phyloP scores from a whole-genome alignment of 2,113 vertebrate genomes.

The Puntigrus tetrazona region DNA sequence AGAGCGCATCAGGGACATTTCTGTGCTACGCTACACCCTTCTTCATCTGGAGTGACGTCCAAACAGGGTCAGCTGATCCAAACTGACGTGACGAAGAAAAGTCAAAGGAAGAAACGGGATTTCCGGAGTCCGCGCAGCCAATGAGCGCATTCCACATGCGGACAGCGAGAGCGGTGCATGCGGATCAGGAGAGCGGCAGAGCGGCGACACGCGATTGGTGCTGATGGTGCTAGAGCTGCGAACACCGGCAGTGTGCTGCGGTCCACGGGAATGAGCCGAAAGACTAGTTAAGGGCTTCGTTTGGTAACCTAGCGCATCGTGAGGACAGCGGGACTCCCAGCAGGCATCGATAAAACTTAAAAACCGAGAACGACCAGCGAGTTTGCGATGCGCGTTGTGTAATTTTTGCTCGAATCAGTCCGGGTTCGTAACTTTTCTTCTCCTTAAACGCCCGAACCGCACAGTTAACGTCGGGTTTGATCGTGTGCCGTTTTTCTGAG shows the following conservation, averaged over 20 bases:
- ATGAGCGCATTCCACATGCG: conserved; percentile 93
- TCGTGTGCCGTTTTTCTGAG: background rate
- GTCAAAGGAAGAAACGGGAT: conserved; percentile 42
- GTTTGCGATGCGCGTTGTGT: background rate
- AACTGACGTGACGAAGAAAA: conserved; percentile 41
- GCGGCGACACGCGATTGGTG: conserved; percentile 83
- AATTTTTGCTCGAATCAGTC: background rate
- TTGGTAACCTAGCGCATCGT: background rate
- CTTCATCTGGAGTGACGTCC: conserved; percentile 30
- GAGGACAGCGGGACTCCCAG: background rate
- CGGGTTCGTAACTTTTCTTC: background rate
- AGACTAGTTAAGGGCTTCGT: background rate
- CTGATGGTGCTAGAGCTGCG: conserved; percentile 60
- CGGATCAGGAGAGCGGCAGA: conserved; percentile 79
- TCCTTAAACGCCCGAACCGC: background rate
- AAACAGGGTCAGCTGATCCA: conserved; percentile 49
- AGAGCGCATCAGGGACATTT: background rate
- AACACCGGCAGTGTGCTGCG: conserved; percentile 27
- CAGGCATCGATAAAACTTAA: background rate
- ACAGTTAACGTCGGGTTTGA: background rate
- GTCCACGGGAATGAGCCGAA: conserved; percentile 58
- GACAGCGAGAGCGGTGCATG: conserved; percentile 71
- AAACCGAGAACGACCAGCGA: background rate
- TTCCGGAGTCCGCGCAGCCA: conserved; percentile 78
- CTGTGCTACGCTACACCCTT: background rate